Conservation (phyloP, 2,797 vertebrate genomes). For the Apogon talboti region DNA sequence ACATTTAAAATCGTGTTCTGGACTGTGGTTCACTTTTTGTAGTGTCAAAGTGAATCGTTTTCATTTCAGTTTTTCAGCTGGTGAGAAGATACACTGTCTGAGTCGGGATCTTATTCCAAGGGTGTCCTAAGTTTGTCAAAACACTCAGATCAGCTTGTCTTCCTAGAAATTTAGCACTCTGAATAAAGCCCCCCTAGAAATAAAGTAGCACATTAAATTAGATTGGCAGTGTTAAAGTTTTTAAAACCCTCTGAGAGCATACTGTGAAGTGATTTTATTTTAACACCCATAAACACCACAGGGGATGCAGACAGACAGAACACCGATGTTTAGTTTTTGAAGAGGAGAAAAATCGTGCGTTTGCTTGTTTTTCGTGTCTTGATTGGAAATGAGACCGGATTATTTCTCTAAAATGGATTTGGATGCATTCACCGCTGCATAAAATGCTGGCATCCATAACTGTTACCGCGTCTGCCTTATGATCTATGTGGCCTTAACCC, state of each 20-base stretch:
- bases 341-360: conserved; percentile 9
- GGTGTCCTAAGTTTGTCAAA: conserved; percentile 36
- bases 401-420: conserved; percentile 38
- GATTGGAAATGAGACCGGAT: conserved; percentile 33
- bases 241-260: conserved; percentile 39
- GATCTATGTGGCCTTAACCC: conserved; percentile 47
- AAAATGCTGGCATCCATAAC: conserved; percentile 36
- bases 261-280: conserved; percentile 45
- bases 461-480: conserved; percentile 36
- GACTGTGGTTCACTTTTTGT: conserved; percentile 24
- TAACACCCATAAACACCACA: conserved; percentile 28
- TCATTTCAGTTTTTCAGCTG: conserved; percentile 21
- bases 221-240: conserved; percentile 38
- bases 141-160: conserved; percentile 20
- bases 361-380: not conserved
- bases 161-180: conserved; percentile 2
- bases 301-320: conserved; percentile 19
- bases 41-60: conserved; percentile 29
- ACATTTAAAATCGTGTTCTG: conserved; percentile 41
- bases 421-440: conserved; percentile 31
- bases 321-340: conserved; percentile 37
- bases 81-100: conserved; percentile 12
- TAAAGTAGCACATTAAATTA: conserved; percentile 34
- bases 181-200: conserved; percentile 27
- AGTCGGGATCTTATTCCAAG: conserved; percentile 24